Conservation (phyloP, 1,140 invertebrate genomes). For the Caenorhabditis brenneri region DNA sequence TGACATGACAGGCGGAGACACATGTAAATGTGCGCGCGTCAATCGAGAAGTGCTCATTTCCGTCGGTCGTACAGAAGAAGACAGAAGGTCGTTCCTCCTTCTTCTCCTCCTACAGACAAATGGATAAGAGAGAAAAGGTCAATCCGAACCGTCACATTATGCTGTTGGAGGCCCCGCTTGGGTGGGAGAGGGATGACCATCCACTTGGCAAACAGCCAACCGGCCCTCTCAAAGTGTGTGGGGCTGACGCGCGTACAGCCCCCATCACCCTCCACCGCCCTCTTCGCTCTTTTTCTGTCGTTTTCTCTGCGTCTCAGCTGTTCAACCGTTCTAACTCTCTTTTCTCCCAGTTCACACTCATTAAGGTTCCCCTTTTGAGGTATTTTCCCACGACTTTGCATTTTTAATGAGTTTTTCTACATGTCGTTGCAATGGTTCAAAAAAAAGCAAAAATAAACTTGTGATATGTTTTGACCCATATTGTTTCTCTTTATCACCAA, state of each 20-base stretch:
- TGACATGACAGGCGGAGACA: conserved; percentile 12
- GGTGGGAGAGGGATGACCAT: conserved; percentile 13
- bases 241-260: conserved; percentile 12
- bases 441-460: not conserved
- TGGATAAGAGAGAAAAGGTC: conserved; percentile 28
- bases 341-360: conserved; percentile 5
- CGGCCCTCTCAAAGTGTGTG: conserved; percentile 28
- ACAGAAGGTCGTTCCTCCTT: not conserved
- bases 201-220: conserved; percentile 39
- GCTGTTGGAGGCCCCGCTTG: not conserved
- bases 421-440: not conserved
- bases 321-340: not conserved
- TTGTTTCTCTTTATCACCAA: not conserved
- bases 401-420: not conserved
- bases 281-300: not conserved
- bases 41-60: conserved; percentile 7
- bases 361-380: conserved; percentile 1
- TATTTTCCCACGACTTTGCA: not conserved
- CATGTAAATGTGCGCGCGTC: too few species aligned
- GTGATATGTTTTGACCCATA: not conserved
- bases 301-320: not conserved
- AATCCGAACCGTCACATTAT: conserved; percentile 39
- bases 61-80: not conserved
- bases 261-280: not conserved
- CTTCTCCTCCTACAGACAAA: not conserved